Conservation (phyloP, 2,888 invertebrate genomes). For the Patella pellucida region DNA sequence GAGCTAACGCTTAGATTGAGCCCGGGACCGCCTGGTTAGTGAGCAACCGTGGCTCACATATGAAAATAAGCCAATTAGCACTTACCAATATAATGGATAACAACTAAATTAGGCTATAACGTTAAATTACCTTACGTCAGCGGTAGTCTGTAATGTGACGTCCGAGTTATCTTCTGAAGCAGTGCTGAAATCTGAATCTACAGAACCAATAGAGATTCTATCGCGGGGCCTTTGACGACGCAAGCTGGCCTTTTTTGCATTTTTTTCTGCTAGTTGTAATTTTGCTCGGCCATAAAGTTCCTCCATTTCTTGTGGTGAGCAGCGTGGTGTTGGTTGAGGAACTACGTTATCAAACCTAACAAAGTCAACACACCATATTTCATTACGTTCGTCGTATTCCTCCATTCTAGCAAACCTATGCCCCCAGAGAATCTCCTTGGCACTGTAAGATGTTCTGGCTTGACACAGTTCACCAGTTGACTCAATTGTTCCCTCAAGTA, state of each 20-base stretch:
- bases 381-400: constrained; percentile 58
- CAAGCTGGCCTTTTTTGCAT: neutral
- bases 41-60: too few species aligned
- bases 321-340: constrained; percentile 32
- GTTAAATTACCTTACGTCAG: neutral
- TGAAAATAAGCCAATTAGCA: too few species aligned
- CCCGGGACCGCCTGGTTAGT: too few species aligned
- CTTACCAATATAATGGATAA: too few species aligned
- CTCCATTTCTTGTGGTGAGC: constrained; percentile 25
- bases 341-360: constrained; percentile 24
- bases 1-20: too few species aligned
- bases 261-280: too few species aligned
- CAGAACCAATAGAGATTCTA: constrained; percentile 10
- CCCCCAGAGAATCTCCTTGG: constrained; percentile 68
- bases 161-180: constrained; percentile 17
- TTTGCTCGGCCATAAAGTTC: neutral
- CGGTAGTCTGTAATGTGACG: neutral
- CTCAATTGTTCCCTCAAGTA: constrained; percentile 91
- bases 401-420: constrained; percentile 62
- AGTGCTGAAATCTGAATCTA: constrained; percentile 18
- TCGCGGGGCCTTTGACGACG: neutral
- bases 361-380: constrained; percentile 37
- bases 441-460: constrained; percentile 71
- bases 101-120: too few species aligned
- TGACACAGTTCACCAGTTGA: constrained; percentile 78